These are phyloP conservation scores for Fragum fragum DNA, from an alignment of 2,888 invertebrate genomes.

Conservation along the genomic window DNA sequence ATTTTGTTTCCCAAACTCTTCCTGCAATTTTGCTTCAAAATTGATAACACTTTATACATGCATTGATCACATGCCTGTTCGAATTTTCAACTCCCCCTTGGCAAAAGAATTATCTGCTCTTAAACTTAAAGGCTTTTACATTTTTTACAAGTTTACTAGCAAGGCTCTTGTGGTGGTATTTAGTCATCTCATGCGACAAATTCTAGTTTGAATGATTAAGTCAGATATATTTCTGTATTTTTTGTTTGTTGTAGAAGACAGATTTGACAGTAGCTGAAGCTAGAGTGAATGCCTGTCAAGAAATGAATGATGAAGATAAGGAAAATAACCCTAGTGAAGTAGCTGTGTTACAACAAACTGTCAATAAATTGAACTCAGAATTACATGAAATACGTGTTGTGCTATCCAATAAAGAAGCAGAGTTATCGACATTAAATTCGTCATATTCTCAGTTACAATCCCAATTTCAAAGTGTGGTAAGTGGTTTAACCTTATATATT, in stretches of 20 bases:
- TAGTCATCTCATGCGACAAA: too few species aligned
- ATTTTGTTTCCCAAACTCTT: too few species aligned
- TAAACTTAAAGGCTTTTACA: too few species aligned
- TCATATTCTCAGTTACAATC: conserved; percentile 72
- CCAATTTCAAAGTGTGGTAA: conserved; percentile 74
- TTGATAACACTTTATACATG: too few species aligned
- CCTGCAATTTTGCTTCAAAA: too few species aligned
- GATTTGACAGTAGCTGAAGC: conserved; percentile 78
- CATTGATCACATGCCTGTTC: too few species aligned
- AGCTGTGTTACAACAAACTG: conserved; percentile 78
- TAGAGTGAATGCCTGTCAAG: conserved; percentile 64
- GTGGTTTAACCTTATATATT: conserved; percentile 41
- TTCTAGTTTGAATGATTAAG: too few species aligned
- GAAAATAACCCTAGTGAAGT: conserved; percentile 80
- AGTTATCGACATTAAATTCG: conserved; percentile 71
- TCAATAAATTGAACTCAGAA: conserved; percentile 77
- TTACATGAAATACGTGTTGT: conserved; percentile 72
- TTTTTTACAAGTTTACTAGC: too few species aligned
- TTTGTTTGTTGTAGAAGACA: conserved; percentile 73
- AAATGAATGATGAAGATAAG: conserved; percentile 74
- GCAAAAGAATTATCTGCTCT: too few species aligned
- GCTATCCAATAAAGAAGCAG: conserved; percentile 73
- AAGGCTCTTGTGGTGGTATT: too few species aligned
- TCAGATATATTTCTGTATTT: too few species aligned
- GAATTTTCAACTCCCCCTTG: too few species aligned